Evolutionary conservation across 2,113 vertebrate genomes (phyloP).

Genomic region (Pan troglodytes): DNA sequence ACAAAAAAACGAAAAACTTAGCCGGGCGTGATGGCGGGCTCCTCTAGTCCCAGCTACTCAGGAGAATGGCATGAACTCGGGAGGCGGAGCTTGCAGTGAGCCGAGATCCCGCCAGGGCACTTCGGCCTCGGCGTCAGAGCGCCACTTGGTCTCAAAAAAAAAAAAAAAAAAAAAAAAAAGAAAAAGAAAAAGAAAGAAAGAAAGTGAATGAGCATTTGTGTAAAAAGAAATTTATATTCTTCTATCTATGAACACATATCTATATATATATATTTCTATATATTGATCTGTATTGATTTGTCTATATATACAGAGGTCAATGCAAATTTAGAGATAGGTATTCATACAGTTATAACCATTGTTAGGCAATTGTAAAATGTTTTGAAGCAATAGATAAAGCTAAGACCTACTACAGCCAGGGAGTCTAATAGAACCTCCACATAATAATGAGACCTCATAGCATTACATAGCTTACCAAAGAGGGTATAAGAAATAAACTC

Average conservation of each 20-base stretch:
- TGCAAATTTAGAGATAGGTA: neutral
- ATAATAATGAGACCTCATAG: neutral
- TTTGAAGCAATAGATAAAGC: neutral
- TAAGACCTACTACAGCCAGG: neutral
- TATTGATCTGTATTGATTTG: neutral
- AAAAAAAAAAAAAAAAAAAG: too few species aligned
- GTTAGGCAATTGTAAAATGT: neutral
- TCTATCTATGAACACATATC: neutral
- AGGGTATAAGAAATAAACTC: neutral
- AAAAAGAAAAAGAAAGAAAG: too few species aligned
- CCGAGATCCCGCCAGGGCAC: too few species aligned
- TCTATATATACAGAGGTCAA: neutral
- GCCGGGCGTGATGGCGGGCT: too few species aligned
- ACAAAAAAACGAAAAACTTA: too few species aligned
- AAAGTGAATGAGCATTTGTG: too few species aligned
- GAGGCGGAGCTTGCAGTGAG: too few species aligned
- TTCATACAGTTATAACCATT: neutral
- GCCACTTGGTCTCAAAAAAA: too few species aligned
- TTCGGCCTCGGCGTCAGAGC: too few species aligned
- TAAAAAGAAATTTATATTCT: too few species aligned
- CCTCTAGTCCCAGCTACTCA: too few species aligned
- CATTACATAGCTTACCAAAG: neutral
- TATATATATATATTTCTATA: neutral
- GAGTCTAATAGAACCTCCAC: neutral
- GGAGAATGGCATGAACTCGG: too few species aligned